Evolutionary conservation across 2,888 invertebrate species (phyloP), one percentile per base, ranked within the genome.

Genomic region (Eupithecia dodoneata): DNA sequence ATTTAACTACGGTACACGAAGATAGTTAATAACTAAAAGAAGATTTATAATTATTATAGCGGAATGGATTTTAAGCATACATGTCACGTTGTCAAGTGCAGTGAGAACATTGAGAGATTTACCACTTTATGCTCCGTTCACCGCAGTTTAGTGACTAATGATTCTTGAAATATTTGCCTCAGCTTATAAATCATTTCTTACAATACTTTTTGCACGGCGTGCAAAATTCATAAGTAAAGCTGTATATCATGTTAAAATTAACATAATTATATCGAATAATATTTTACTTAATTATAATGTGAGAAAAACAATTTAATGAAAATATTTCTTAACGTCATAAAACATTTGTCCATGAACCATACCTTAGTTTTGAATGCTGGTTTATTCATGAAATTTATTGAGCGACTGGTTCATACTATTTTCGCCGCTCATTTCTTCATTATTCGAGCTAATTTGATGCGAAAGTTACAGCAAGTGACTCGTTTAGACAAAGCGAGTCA

Each of bases 11-110:
- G 30, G 10, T 30, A 63, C 4, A 30, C 30, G 63, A 30, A 30
- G 30, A 63, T 9, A 63, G 63, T 30, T 63, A 59, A 18, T 59
- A 63, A 63, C 30, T 63, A 63, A 9, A 59, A 59, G 18, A 59
- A 59, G 3, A 59, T 59, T 52, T 18, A 59, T 18, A 18, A 18
- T 59, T 59, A 18, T 30, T 10, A 63, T 30, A 63, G 30, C 12
- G 30, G 12, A 63, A 63, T 63, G 30, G 30, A 12, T 63, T 63
- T 30, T 30, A 30, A 12, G 3, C 18, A 63, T 30, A 30, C 63
- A 59, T 12, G 63, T 30, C 63, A 63, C 30, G 63, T 63, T 63
- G 63, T 63, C 30, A 63, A 30, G 63, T 63, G 63, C 63, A 63
- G 10, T 63, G 63, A 63, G 63, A 30, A 63, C 63, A 63, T 18